Evolutionary conservation across 2,888 invertebrate genomes (phyloP), one percentile per base, ranked within the genome.

Genomic region (Erannis defoliaria): DNA sequence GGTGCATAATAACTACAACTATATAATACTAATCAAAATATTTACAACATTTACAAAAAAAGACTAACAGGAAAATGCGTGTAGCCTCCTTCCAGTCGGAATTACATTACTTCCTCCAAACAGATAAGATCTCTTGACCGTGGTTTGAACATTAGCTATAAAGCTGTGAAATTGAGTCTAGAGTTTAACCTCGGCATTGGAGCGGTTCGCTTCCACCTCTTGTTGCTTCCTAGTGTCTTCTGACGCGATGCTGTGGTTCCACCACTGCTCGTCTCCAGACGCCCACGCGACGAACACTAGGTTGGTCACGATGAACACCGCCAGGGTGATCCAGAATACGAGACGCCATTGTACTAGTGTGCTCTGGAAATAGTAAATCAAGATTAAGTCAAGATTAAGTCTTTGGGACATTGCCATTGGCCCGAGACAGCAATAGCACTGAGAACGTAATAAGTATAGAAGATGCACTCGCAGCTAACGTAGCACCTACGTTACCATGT

Each of bases 301-400:
- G 80, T 96, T 96, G 0, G 97, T 96, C 0, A 94, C 74, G n/a
- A 95, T 83, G 77, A 97, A 96, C 1, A 97, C 95, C 0, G 85
- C 95, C 19, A 96, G 92, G 4, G 97, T 95, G 71, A 97, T 95
- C 96, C 97, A 97, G 85, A 97, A 97, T 0, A 97, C 97, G 1
- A 94, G 76, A 23, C 96, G 93, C 97, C 97, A 97, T 88, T 97
- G 95, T 0, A 87, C 82, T 23, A 96, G 75, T 1, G 94, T 93
- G 74, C 95, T 94, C 95, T 95, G 85, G 26, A 46, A 31, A 18
- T n/a, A 31, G 33, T 1, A 2, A 31, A 31, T 10, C 5, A 26
- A 26, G 26, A 4, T 26, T 26, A 8, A 26, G 4, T 23, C n/a
- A n/a, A n/a, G n/a, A n/a, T n/a, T n/a, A n/a, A 23, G 5, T 31